Evolutionary conservation across 2,888 invertebrate genomes (phyloP).

Genomic region (Cheilosia soror): DNA sequence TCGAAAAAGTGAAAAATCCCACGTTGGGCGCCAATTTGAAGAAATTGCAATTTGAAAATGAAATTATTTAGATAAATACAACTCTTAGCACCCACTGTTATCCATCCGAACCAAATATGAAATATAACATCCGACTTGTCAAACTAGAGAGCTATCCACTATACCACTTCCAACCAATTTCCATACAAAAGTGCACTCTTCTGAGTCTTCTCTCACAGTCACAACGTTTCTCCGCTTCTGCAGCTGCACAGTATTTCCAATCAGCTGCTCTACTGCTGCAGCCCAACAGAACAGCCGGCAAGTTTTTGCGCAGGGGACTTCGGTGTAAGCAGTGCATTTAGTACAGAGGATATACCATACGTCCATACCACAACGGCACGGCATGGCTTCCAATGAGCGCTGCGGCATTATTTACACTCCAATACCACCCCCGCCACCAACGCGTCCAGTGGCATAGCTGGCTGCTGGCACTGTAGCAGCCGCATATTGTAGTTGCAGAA

Average conservation of each 20-base stretch:
- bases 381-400: constrained; percentile 40
- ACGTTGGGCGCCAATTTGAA: too few relatives aligned
- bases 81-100: too few relatives aligned
- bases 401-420: constrained; percentile 57
- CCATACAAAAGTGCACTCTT: not conserved
- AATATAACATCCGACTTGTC: too few relatives aligned
- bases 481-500: constrained; percentile 56
- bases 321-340: not conserved
- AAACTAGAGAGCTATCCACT: not conserved
- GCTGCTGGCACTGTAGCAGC: not conserved
- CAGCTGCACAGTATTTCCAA: constrained; percentile 69
- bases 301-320: constrained; percentile 33
- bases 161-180: not conserved
- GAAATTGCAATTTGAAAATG: too few relatives aligned
- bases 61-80: too few relatives aligned
- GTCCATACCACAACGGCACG: not conserved
- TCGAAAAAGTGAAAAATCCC: too few relatives aligned
- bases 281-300: constrained; percentile 43
- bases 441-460: not conserved
- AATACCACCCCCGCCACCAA: constrained; percentile 64
- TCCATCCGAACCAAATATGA: too few relatives aligned
- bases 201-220: not conserved
- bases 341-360: too few relatives aligned
- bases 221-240: constrained; percentile 27
- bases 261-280: constrained; percentile 69